Evolutionary conservation across 2,113 vertebrate genomes (phyloP).

Genomic region (Calyptomena viridis): DNA sequence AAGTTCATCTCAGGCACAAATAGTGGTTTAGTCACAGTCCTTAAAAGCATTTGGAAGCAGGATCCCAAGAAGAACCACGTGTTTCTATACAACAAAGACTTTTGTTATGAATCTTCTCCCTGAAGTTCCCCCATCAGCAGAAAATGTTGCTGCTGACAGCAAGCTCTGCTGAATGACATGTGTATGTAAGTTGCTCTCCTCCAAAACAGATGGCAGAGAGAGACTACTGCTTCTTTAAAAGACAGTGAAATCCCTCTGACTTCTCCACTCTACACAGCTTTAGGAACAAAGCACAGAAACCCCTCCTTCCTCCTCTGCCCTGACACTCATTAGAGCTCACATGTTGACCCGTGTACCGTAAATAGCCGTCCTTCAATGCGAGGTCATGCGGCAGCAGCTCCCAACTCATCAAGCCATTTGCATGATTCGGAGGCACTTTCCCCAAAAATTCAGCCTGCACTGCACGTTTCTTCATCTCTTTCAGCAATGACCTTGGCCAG

Average conservation of each 20-base stretch:
- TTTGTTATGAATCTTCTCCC: not conserved
- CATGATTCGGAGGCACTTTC: not conserved
- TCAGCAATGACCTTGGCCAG: slow-evolving; percentile 7
- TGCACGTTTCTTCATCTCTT: not conserved
- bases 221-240: slow-evolving; percentile 5
- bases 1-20: not conserved
- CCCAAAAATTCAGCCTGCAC: not conserved
- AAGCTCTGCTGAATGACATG: not conserved
- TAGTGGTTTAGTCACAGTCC: not conserved
- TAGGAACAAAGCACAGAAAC: not conserved
- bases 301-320: not conserved
- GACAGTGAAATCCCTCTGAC: not conserved
- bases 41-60: not conserved
- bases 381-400: not conserved
- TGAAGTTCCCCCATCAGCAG: slow-evolving; percentile 30
- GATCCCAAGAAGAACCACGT: not conserved
- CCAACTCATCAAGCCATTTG: not conserved
- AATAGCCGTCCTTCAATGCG: slow-evolving; percentile 44
- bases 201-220: slow-evolving; percentile 23
- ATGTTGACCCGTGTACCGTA: not conserved
- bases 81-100: slow-evolving; percentile 23
- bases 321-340: not conserved
- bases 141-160: slow-evolving; percentile 15
- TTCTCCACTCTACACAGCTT: not conserved
- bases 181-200: not conserved